phyloP scores from a whole-genome alignment of 2,888 invertebrate genomes.

The Machimus atricapillus region DNA sequence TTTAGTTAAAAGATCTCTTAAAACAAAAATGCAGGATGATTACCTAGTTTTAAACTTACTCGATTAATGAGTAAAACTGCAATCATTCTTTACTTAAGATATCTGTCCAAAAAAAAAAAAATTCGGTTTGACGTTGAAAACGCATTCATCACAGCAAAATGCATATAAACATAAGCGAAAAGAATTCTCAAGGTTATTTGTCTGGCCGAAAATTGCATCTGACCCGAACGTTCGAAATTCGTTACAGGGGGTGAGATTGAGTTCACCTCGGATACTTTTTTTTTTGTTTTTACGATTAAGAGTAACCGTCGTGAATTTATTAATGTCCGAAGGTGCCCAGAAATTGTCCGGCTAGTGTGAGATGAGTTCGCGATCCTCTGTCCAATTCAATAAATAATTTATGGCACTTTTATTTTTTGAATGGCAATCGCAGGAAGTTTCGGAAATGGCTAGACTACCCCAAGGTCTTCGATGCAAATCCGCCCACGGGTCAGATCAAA shows the following conservation, averaged over 20 bases:
- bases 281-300: neutral
- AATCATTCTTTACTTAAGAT: neutral
- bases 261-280: neutral
- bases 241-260: neutral
- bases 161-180: neutral
- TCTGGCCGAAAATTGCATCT: constrained; percentile 22
- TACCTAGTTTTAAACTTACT: neutral
- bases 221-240: neutral
- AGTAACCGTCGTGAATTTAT: neutral
- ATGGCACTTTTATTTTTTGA: neutral
- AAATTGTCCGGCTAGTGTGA: neutral
- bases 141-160: neutral
- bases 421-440: constrained; percentile 24
- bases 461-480: constrained; percentile 27
- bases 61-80: neutral
- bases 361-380: neutral
- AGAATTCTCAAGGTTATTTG: neutral
- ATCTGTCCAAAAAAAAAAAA: neutral
- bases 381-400: constrained; percentile 15
- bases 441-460: constrained; percentile 23
- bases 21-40: neutral
- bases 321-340: neutral
- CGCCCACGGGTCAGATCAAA: constrained; percentile 1
- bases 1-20: too few relatives aligned
- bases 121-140: neutral